Evolutionary conservation across 35 echinoderm and acorn worm genomes (phyloP), one percentile per base, ranked within the genome.

Genomic region (Chiridota heheva): DNA sequence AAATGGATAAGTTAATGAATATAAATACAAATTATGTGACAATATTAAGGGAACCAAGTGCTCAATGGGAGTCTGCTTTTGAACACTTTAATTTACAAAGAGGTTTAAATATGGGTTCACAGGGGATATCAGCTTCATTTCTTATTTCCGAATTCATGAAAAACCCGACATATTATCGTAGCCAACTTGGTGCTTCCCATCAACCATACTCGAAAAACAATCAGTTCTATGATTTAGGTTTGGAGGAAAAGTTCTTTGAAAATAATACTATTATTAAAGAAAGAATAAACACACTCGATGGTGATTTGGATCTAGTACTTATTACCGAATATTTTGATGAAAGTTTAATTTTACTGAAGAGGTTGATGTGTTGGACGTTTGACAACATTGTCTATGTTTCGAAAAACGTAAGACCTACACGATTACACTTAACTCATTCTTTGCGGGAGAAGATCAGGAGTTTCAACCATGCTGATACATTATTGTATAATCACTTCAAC

Each of bases 41-140:
- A 26, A 76, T 55, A 32, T 13, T 76, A 16, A 46, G 72, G 28
- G 72, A 76, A 30, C 72, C 72, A 18, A 12, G 29, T 18, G 44
- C 46, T 34, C 73, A 77, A 34, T 77, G 40, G 40, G 73, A 77
- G 37, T 77, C 73, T 13, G 73, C 73, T 1, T 77, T 77, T 36
- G 45, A 77, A 13, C 44, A 47, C 25, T 77, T 77, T 22, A 6
- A 58, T 20, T 47, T 77, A n/a, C n/a, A n/a, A n/a, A n/a, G n/a
- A n/a, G n/a, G n/a, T n/a, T n/a, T n/a, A n/a, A n/a, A n/a, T n/a
- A n/a, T n/a, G n/a, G n/a, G n/a, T n/a, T n/a, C n/a, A n/a, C n/a
- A n/a, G n/a, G n/a, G n/a, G n/a, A n/a, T n/a, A n/a, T n/a, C n/a
- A n/a, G n/a, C n/a, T n/a, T n/a, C n/a, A n/a, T n/a, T n/a, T n/a